Base-by-base conservation (phyloP, 2,113 vertebrate genomes). In the Cephalopholis sonnerati region DNA sequence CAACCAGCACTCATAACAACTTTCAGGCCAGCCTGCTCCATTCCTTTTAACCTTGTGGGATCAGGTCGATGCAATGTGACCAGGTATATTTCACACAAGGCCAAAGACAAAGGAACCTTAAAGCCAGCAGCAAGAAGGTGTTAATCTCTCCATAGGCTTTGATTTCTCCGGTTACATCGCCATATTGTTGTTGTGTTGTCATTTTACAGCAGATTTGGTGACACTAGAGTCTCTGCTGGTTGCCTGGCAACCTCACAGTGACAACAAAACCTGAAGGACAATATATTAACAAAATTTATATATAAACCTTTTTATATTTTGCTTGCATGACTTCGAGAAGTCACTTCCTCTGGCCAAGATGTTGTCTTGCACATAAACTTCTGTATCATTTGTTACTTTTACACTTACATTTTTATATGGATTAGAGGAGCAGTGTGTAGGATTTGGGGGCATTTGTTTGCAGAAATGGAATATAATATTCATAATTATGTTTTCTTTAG, bases 41-140 rank as follows among this genome's bases (percentile, higher is more conserved):
- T 18, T 53, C 46, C n/a, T 22, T 69, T 69, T 39, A 13, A 70
- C 55, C n/a, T 25, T 69, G 63, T 39, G 12, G 1, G 59, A 70
- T 58, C 36, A n/a, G 36, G 41, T 74, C 61, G 29, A 66, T 53
- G 13, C n/a, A 11, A 16, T 67, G 29, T 55, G 51, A 67, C 55
- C 25, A 17, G 18, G 44, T 15, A 17, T 27, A 53, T 59, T 44
- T 68, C 18, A 41, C 8, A 78, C 27, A 16, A 15, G 15, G 3
- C 32, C 36, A 64, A 64, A 29, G 7, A 27, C 24, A 61, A 77
- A 70, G 2, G 29, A 7, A 46, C 32, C 16, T 46, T 24, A 24
- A 55, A 50, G 41, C 25, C 1, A 36, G 25, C 22, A 58, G 7
- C 24, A 63, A 25, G 29, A 48, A 36, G 51, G 25, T 51, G 27